A percentile compares a stretch with the other conserved stretches of the same genome.
Conservation (phyloP, 2,888 invertebrate species). For the Helleia helle region DNA sequence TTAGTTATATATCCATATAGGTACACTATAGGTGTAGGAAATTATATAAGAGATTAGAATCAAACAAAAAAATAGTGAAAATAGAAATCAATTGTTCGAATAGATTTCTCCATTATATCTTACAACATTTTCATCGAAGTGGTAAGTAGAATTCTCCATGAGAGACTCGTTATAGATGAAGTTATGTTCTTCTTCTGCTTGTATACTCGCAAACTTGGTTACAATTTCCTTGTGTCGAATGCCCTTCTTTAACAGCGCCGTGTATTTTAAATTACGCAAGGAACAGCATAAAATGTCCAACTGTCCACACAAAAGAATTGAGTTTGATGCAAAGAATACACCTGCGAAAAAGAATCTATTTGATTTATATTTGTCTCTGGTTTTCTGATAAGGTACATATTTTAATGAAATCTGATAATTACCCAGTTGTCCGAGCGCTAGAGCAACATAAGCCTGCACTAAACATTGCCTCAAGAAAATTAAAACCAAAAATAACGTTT, state of each 20-base stretch:
- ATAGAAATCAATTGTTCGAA: no score
- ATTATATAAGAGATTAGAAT: no score
- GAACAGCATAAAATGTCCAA: slow-evolving; percentile 57
- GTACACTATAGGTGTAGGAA: no score
- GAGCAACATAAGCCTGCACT: not conserved
- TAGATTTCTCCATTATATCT: slow-evolving; percentile 6
- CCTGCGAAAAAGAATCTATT: slow-evolving; percentile 27
- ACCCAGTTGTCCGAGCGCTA: slow-evolving; percentile 1
- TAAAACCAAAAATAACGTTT: not conserved
- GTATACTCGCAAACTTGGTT: slow-evolving; percentile 25
- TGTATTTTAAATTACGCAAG: slow-evolving; percentile 48
- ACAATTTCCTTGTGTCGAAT: slow-evolving; percentile 32
- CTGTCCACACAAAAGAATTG: slow-evolving; percentile 58
- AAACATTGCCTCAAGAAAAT: not conserved
- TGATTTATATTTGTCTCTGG: no score
- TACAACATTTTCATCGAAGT: slow-evolving; percentile 44
- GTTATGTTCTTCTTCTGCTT: slow-evolving; percentile 39
- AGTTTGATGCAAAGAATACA: slow-evolving; percentile 52
- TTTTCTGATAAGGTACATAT: no score
- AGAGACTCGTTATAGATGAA: slow-evolving; percentile 43
- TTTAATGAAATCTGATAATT: no score
- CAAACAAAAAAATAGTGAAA: no score
- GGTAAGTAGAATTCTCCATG: slow-evolving; percentile 36
- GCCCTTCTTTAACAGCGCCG: slow-evolving; percentile 40
- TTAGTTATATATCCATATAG: no score